Percentiles rank a stretch among this genome's conserved stretches.
These are phyloP conservation scores for Pachydiplax longipennis DNA, from an alignment of 2,888 invertebrate species.

Conservation along the genomic window DNA sequence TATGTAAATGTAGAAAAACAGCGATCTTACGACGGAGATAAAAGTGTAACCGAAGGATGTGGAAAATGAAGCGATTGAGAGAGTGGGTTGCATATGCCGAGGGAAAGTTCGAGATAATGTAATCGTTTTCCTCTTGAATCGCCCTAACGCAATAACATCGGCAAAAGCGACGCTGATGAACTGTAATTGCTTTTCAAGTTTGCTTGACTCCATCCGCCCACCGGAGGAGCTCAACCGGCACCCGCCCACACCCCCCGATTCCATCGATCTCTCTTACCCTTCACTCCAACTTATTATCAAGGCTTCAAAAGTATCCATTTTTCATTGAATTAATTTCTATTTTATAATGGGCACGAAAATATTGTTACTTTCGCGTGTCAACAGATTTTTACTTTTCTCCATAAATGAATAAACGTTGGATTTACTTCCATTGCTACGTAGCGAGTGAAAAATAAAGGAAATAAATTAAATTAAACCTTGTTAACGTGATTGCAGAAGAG, in stretches of 20 bases:
- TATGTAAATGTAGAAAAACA: neutral
- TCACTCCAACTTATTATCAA: too few relatives aligned
- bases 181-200: conserved; percentile 45
- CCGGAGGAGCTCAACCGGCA: neutral
- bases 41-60: neutral
- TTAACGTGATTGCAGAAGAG: too few relatives aligned
- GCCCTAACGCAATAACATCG: conserved; percentile 40
- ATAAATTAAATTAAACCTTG: too few relatives aligned
- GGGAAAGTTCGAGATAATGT: neutral
- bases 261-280: neutral
- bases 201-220: conserved; percentile 40
- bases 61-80: neutral
- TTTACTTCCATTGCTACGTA: too few relatives aligned
- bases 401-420: too few relatives aligned
- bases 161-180: conserved; percentile 40
- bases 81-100: neutral
- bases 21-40: neutral
- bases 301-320: too few relatives aligned
- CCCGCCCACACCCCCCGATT: too few relatives aligned
- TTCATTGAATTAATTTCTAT: too few relatives aligned
- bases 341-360: too few relatives aligned
- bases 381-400: too few relatives aligned
- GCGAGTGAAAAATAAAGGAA: too few relatives aligned
- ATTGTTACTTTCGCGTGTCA: too few relatives aligned
- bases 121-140: conserved; percentile 37